Percentiles rank a stretch among this genome's conserved stretches.
Conservation (phyloP, 2,113 vertebrate species). For the Hucho hucho region DNA sequence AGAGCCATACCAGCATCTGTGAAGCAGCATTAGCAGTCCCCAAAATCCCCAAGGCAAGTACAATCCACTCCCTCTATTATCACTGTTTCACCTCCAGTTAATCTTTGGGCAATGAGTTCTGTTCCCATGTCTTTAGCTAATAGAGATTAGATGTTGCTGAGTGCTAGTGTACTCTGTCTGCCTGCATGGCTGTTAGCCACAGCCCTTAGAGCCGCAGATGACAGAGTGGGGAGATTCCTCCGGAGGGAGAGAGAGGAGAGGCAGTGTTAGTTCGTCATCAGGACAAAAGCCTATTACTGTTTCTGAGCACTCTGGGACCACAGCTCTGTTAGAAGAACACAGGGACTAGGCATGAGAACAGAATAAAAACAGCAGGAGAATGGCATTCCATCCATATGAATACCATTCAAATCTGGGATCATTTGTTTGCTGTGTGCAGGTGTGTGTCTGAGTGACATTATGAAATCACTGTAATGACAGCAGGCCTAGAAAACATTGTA, state of each 20-base stretch:
- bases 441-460: neutral
- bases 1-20: conserved; percentile 6
- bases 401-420: conserved; percentile 19
- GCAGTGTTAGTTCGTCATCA: neutral
- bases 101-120: neutral
- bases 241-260: neutral
- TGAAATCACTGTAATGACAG: neutral
- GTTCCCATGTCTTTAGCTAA: too few species aligned
- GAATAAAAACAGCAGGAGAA: neutral
- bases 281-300: neutral
- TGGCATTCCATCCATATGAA: conserved; percentile 4
- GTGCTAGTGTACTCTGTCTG: neutral
- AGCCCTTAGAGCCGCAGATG: neutral
- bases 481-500: neutral
- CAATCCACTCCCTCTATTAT: neutral
- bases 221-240: conserved; percentile 2
- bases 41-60: conserved; percentile 3
- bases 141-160: too few species aligned
- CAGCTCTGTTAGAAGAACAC: neutral
- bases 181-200: conserved; percentile 8
- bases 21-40: neutral
- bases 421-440: conserved; percentile 9
- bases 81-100: neutral
- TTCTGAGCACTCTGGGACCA: neutral
- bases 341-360: neutral